Base-by-base conservation (phyloP, 1,140 invertebrate genomes). In the Tetramorium alpestre region DNA sequence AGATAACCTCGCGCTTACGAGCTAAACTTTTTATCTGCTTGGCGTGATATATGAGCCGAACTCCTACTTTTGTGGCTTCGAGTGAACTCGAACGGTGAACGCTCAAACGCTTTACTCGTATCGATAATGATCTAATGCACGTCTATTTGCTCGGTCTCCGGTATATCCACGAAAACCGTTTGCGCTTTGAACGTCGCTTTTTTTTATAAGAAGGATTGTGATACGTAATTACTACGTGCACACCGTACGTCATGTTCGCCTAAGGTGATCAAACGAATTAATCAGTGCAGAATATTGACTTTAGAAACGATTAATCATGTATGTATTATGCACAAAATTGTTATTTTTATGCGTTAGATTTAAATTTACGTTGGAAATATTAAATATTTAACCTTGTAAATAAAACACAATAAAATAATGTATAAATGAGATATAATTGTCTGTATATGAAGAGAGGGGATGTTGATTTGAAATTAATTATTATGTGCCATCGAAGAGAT, bases 111-210 rank as follows among this genome's bases (percentile, higher is more conserved):
- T 72, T 89, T 89, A 87, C 85, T 85, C 87, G 81, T 77, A 90
- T 54, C 82, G 90, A 91, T 91, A 89, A 67, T 85, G 85, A 91
- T 91, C 90, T 91, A 89, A 87, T 87, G 89, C 85, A 77, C 85
- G 85, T 81, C 87, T 86, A 89, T 88, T 91, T 86, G 87, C 90
- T 22, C 60, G 84, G 62, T 49, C 85, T 70, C 84, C 73, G 70
- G 62, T 5, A 22, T 51, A 47, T 70, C 81, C 56, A 51, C 89
- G 81, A 58, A 62, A 88, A 90, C 64, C 54, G 60, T 88, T 77
- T 54, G 87, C 4, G 22, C 78, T 69, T 65, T 62, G 25, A 16
- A 58, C 51, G 25, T 49, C 25, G 70, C 18, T 16, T 76, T 84
- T 84, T 73, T 84, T 73, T 38, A n/a, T 38, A 3, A 65, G 38